These are phyloP conservation scores for Notarius quadriscutis DNA, from an alignment of 2,113 vertebrate genomes.

Conservation along the genomic window DNA sequence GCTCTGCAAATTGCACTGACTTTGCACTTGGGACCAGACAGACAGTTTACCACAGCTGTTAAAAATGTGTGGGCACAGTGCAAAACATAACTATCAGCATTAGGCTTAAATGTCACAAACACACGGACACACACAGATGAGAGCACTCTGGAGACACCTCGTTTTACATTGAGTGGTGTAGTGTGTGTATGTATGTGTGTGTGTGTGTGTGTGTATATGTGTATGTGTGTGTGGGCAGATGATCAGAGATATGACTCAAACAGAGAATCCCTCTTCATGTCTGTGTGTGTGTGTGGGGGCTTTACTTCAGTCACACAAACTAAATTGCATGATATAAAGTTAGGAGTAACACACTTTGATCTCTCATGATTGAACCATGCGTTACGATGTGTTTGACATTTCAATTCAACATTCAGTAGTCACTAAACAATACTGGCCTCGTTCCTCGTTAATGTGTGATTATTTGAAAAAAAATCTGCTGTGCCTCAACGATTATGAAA, in stretches of 20 bases:
- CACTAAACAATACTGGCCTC: not conserved
- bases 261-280: slow-evolving; percentile 71
- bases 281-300: slow-evolving; percentile 66
- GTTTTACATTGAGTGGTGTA: slow-evolving; percentile 39
- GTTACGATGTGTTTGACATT: slow-evolving; percentile 21
- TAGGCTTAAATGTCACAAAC: slow-evolving; percentile 55
- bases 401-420: not conserved
- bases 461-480: not conserved
- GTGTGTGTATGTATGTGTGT: slow-evolving; percentile 54
- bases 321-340: slow-evolving; percentile 44
- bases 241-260: slow-evolving; percentile 72
- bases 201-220: slow-evolving; percentile 36
- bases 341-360: slow-evolving; percentile 38
- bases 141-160: slow-evolving; percentile 8
- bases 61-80: slow-evolving; percentile 46
- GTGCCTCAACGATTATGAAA: not conserved
- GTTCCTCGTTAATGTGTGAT: not conserved
- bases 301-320: slow-evolving; percentile 56
- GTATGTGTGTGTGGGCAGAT: slow-evolving; percentile 65
- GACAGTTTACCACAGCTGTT: slow-evolving; percentile 51
- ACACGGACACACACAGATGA: slow-evolving; percentile 36
- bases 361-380: slow-evolving; percentile 23
- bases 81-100: slow-evolving; percentile 57
- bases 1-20: slow-evolving; percentile 23
- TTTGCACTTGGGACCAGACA: slow-evolving; percentile 26